A percentile compares a stretch with the other conserved stretches of the same genome.
Evolutionary conservation across 2,888 invertebrate species (phyloP).

Genomic region (Electrophaes corylata): DNA sequence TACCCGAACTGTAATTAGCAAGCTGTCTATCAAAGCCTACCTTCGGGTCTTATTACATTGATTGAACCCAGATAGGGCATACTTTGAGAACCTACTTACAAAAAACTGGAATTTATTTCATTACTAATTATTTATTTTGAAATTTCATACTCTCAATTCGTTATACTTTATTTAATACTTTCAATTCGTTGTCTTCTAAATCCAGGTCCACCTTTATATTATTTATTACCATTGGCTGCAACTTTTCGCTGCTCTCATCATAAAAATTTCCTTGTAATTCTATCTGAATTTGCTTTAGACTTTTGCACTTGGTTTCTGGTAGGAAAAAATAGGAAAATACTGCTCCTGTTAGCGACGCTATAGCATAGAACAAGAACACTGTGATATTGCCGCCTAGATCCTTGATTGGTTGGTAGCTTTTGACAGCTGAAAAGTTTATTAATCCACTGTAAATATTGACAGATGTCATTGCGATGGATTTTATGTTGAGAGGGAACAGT

Average conservation of each 20-base stretch:
- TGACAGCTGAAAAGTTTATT: constrained; percentile 74
- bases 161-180: constrained; percentile 1
- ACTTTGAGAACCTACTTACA: background rate
- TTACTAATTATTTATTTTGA: background rate
- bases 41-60: constrained; percentile 25
- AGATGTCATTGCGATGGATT: constrained; percentile 77
- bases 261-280: constrained; percentile 66
- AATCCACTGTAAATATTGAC: constrained; percentile 71
- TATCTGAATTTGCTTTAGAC: constrained; percentile 81
- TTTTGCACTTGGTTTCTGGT: constrained; percentile 84
- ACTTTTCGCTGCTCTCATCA: constrained; percentile 44
- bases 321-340: constrained; percentile 69
- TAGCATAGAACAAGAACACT: constrained; percentile 75
- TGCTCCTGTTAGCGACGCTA: constrained; percentile 68
- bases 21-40: constrained; percentile 51
- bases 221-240: constrained; percentile 17
- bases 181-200: constrained; percentile 1
- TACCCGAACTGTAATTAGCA: constrained; percentile 53
- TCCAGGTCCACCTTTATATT: background rate
- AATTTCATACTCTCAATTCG: constrained; percentile 10
- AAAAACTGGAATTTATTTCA: background rate
- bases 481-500: constrained; percentile 83
- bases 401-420: constrained; percentile 75
- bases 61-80: too few relatives aligned
- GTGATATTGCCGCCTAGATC: constrained; percentile 72